Evolutionary conservation across 2,797 vertebrate species (phyloP), one percentile per base, ranked within the genome.

Genomic region (Sternotherus odoratus): DNA sequence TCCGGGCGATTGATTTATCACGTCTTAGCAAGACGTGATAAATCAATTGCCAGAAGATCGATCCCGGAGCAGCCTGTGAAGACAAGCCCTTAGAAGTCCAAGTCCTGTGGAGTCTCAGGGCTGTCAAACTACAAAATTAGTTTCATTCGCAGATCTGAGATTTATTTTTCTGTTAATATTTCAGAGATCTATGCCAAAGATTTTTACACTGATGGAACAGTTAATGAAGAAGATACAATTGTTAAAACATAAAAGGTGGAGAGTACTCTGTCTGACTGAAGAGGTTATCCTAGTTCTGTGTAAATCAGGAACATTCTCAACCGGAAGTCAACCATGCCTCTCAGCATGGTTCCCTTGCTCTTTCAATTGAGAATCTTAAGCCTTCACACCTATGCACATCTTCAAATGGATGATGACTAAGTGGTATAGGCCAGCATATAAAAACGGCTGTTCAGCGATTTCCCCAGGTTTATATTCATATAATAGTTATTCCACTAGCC

Each of bases 391-490:
- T 88, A 77, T 53, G 2, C 5, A 56, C 2, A 60, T 60, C 57
- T 60, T 30, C 57, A 15, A 60, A 33, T 33, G 30, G 30, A 85
- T 39, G 19, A 39, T 17, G 39, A 46, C 79, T 60, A 89, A 79
- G 28, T 3, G 89, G 72, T n/a, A 39, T 0, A 36, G 5, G 5
- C 30, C 88, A 39, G 21, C 21, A 57, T 0, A 36, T 21, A 36
- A 53, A 80, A 23, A 81, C 53, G 19, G 13, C 72, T 63, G 83
- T 9, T 79, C 12, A 39, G 6, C 63, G 1, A 8, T 10, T 53
- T 75, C 6, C n/a, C 60, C 86, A 39, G 36, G 23, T 66, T n/a
- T 80, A 10, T 57, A 60, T 43, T 2, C 26, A 79, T 54, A 83
- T 53, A 81, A 39, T 80, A 3, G 78, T 1, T 16, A 0, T 78